Evolutionary conservation across 2,113 vertebrate species (phyloP).

Genomic region (Tragelaphus scriptus): DNA sequence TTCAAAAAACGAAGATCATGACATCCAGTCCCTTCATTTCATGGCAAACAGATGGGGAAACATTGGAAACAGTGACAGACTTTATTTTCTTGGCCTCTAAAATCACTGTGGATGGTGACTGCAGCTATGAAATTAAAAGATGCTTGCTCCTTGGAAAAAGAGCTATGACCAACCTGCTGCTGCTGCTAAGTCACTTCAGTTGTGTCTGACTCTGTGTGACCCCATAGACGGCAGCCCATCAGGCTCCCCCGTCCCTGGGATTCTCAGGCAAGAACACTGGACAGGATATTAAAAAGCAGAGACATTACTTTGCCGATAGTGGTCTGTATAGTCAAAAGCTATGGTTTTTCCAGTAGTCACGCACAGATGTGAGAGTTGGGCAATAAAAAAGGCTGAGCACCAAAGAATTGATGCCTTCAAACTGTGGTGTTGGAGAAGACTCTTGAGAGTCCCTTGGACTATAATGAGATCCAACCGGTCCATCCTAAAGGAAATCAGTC

Average conservation of each 20-base stretch:
- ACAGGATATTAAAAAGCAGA: background rate
- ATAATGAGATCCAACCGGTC: background rate
- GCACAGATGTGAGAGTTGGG: background rate
- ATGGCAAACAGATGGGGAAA: background rate
- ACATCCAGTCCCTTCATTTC: background rate
- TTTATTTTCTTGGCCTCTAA: background rate
- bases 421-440: background rate
- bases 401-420: rapidly evolving
- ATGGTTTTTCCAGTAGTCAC: background rate
- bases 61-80: background rate
- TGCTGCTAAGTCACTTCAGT: too few species aligned
- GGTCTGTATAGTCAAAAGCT: background rate
- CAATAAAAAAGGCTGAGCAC: background rate
- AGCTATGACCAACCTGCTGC: background rate
- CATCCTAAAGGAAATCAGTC: background rate
- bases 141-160: background rate
- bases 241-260: too few species aligned
- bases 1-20: background rate
- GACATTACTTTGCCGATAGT: background rate
- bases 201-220: too few species aligned
- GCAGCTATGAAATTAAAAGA: background rate
- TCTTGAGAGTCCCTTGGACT: background rate
- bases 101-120: background rate
- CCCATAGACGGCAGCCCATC: too few species aligned
- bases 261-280: background rate